phyloP scores from a whole-genome alignment of 2,113 vertebrate species.

The Melanerpes formicivorus region DNA sequence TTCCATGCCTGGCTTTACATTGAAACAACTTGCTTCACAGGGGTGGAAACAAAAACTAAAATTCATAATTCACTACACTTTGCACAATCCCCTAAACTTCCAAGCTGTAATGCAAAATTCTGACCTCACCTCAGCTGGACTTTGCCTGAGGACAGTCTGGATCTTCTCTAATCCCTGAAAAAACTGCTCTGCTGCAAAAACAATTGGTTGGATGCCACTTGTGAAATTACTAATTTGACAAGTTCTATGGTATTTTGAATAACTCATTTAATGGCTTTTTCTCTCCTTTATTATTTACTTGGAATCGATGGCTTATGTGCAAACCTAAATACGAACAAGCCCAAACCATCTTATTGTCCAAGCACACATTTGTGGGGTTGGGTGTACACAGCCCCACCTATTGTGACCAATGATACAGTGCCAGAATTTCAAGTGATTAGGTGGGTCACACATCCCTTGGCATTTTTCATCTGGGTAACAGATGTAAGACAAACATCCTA shows the following conservation, averaged over 20 bases:
- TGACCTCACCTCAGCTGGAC: not conserved
- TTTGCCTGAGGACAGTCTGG: not conserved
- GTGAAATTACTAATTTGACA: slow-evolving; percentile 11
- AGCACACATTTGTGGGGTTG: not conserved
- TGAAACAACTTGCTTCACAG: not conserved
- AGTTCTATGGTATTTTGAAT: slow-evolving; percentile 13
- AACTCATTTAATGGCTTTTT: slow-evolving; percentile 29
- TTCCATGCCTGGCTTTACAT: not conserved
- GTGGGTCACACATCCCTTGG: not conserved
- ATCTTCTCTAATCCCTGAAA: slow-evolving; percentile 2
- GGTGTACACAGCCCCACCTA: slow-evolving; percentile 13
- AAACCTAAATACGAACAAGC: slow-evolving; percentile 30
- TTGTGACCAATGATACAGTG: not conserved
- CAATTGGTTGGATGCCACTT: not conserved
- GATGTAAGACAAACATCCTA: not conserved
- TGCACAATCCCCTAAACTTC: not conserved
- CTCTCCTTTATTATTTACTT: not conserved
- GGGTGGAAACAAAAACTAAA: not conserved
- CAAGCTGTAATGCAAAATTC: not conserved
- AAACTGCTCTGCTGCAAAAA: not conserved
- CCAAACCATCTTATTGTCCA: not conserved
- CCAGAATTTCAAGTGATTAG: not conserved
- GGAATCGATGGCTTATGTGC: not conserved
- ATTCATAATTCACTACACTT: not conserved
- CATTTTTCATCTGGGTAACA: slow-evolving; percentile 20